Evolutionary conservation across 2,888 invertebrate genomes (phyloP), one percentile per base, ranked within the genome.

Genomic region (Caradrina kadenii): DNA sequence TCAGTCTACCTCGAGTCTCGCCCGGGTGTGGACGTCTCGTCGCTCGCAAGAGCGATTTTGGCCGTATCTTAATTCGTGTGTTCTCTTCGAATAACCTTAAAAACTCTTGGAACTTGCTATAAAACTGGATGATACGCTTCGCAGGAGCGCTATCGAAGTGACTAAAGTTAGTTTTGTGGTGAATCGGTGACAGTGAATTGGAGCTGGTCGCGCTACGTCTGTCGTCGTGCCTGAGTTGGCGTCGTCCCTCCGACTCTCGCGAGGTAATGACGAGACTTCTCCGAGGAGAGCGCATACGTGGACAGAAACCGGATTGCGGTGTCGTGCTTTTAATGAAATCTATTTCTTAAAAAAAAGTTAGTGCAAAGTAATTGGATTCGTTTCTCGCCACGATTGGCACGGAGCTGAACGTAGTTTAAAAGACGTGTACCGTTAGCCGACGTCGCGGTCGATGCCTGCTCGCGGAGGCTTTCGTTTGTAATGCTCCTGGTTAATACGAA

Each of bases 21-120:
- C 76, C 76, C 63, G 87, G 73, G 86, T 79, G 87, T 80, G 89
- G 87, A 81, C 73, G 91, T 87, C 80, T 87, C 67, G 86, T 81
- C 81, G 86, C 72, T 85, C 54, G 77, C 79, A 55, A 70, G 78
- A 75, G 81, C 80, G 83, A 82, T 87, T 89, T 87, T 85, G 88
- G 86, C 91, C 92, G 93, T 94, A 91, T 94, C 92, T 90, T 86
- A 90, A 93, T 92, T 93, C 94, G 94, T 92, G 90, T 89, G 91
- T 86, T 89, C 84, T 86, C 87, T 85, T 84, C 82, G 84, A 89
- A 90, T 87, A 76, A 86, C 80, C 81, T 82, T 76, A 76, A 81
- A 88, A 91, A 90, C 87, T 89, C 76, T 88, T 85, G 82, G 80
- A 88, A 81, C 80, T 85, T 81, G 76, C 56, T 75, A 82, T 67